A percentile compares a stretch with the other conserved stretches of the same genome.
These are phyloP conservation scores for Himalopsyche tibetana DNA, from an alignment of 2,888 invertebrate genomes.

Conservation along the genomic window DNA sequence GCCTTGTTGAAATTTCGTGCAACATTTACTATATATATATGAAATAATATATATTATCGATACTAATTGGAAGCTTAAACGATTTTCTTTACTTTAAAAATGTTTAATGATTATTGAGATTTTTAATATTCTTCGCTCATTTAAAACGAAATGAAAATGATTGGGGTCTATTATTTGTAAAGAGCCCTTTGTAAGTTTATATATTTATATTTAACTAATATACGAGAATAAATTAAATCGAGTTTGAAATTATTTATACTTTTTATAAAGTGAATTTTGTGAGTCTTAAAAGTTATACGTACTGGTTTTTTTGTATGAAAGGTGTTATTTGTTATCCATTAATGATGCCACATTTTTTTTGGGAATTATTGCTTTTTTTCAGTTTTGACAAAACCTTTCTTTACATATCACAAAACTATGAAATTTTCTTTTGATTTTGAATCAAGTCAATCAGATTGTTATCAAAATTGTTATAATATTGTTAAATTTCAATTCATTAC, in stretches of 20 bases:
- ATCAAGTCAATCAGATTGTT: too few relatives aligned
- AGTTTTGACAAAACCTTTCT: too few relatives aligned
- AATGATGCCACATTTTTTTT: too few relatives aligned
- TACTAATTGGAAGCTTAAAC: slow-evolving; percentile 7
- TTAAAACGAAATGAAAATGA: slow-evolving; percentile 11
- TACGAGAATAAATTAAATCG: slow-evolving; percentile 55
- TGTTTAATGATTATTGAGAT: neutral
- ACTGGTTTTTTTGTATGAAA: slow-evolving; percentile 10
- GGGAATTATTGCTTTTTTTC: too few relatives aligned
- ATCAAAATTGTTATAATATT: too few relatives aligned
- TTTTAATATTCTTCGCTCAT: slow-evolving; percentile 4
- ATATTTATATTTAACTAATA: slow-evolving; percentile 46
- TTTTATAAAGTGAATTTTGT: slow-evolving; percentile 65
- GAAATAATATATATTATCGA: neutral
- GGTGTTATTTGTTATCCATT: neutral
- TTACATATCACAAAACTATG: too few relatives aligned
- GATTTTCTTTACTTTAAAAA: slow-evolving; percentile 12
- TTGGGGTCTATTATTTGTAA: slow-evolving; percentile 29
- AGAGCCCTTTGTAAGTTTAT: slow-evolving; percentile 29
- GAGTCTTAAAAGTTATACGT: slow-evolving; percentile 51
- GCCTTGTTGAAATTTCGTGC: slow-evolving; percentile 23
- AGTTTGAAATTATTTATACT: slow-evolving; percentile 53
- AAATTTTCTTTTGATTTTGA: too few relatives aligned
- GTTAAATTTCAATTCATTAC: neutral
- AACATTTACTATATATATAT: neutral